Evolutionary conservation across 2,888 invertebrate species (phyloP), one percentile per base, ranked within the genome.

Genomic region (Athalia circularis): DNA sequence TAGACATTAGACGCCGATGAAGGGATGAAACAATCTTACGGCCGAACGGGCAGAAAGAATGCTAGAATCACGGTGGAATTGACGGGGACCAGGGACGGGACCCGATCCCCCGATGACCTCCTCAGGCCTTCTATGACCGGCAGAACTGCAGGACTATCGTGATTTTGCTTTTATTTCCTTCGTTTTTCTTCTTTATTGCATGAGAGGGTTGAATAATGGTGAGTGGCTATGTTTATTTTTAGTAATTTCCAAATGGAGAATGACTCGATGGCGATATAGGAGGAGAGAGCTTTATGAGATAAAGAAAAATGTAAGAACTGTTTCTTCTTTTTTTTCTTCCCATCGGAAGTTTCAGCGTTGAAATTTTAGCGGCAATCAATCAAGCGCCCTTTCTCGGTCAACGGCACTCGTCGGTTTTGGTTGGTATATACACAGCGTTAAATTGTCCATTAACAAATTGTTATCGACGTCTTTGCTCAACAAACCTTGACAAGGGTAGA

Each of bases 1-100:
- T 72, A 45, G 72, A 72, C 72, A 72, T 72, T 72, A 72, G 72
- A 72, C 72, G 72, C 59, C 72, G 72, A 45, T 72, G 59, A 72
- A 72, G 72, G 59, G 72, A 72, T 72, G 72, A 72, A 72, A 72
- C 72, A 72, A 72, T 72, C 72, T 59, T 72, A 72, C 59, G 72
- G 72, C 52, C 59, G 72, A 47, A 5, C 6, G 59, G 57, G 72
- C 57, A 59, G 72, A 72, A 72, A 72, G 72, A 72, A 72, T 72
- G 72, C 72, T 59, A 72, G 72, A 72, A 72, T 72, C 72, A 72
- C 72, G 72, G 59, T 72, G 47, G 72, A 59, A 72, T 59, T 72
- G 72, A 72, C 72, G 57, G 57, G 59, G 59, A 29, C 54, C 52
- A 68, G 52, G 4, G 0, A 15, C 3, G 65, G 67, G 5, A 11